Evolutionary conservation across 2,888 invertebrate species (phyloP).

Genomic region (Nebria salina): DNA sequence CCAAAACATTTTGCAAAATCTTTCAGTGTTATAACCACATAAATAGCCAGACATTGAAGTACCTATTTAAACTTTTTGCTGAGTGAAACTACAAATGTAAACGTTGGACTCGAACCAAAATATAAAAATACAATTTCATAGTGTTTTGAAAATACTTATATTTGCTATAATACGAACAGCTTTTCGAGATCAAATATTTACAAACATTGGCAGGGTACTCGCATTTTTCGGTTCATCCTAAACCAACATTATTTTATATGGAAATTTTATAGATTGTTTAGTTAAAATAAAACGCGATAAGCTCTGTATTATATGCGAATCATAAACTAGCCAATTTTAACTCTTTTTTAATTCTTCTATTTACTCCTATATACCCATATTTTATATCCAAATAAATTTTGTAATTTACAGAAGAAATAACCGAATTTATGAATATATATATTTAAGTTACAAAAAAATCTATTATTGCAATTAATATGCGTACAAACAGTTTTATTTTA

Average conservation of each 20-base stretch:
- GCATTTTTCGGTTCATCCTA: neutral
- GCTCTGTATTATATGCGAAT: neutral
- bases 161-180: neutral
- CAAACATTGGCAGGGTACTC: conserved; percentile 1
- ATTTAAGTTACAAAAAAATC: too few species aligned
- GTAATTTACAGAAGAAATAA: too few species aligned
- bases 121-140: neutral
- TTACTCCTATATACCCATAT: too few species aligned
- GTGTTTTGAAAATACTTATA: neutral
- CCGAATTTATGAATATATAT: too few species aligned
- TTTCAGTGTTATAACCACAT: neutral
- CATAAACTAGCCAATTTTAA: too few species aligned
- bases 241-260: neutral
- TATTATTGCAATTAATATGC: too few species aligned
- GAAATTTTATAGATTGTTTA: neutral
- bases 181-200: neutral
- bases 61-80: neutral
- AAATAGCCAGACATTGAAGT: neutral
- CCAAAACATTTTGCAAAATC: neutral
- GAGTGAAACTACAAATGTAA: neutral
- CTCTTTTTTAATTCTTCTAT: too few species aligned
- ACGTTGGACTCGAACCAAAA: neutral
- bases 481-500: too few species aligned
- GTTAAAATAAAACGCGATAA: neutral
- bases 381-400: too few species aligned